Evolutionary conservation across 2,888 invertebrate genomes (phyloP).

Genomic region (Mycogona germanica): DNA sequence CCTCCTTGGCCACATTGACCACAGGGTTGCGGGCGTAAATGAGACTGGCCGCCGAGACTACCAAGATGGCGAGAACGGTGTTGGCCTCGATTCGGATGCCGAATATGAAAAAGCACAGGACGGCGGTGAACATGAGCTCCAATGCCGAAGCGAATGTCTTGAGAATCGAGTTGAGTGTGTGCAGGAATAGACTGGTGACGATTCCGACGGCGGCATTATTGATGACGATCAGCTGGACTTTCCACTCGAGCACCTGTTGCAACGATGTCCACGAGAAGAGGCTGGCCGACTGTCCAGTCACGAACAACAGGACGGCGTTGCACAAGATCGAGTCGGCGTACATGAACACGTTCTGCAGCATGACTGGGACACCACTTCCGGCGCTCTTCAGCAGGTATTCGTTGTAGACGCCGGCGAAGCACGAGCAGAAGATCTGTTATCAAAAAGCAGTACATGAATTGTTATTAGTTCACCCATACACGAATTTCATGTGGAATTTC

Average conservation of each 20-base stretch:
- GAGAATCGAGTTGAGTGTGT: conserved; percentile 83
- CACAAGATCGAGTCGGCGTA: conserved; percentile 89
- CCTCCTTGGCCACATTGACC: conserved; percentile 31
- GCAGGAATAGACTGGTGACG: conserved; percentile 84
- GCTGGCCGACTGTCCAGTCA: conserved; percentile 49
- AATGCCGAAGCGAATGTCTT: conserved; percentile 93
- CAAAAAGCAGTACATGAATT: conserved; percentile 28
- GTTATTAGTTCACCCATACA: neutral
- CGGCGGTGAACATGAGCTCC: conserved; percentile 78
- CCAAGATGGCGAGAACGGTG: conserved; percentile 64
- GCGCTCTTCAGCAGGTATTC: conserved; percentile 81
- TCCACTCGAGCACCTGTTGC: conserved; percentile 44
- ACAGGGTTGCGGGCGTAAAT: conserved; percentile 87
- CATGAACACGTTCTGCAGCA: conserved; percentile 90
- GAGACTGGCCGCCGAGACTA: conserved; percentile 70
- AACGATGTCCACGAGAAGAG: conserved; percentile 48
- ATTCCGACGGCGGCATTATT: conserved; percentile 88
- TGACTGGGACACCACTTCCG: conserved; percentile 72
- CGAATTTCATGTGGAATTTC: neutral
- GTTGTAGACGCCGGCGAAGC: conserved; percentile 90
- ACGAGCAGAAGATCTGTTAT: conserved; percentile 78
- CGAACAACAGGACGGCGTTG: conserved; percentile 57
- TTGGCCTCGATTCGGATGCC: conserved; percentile 69
- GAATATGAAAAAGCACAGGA: conserved; percentile 69
- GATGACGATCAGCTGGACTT: conserved; percentile 65